Evolutionary conservation across 2,113 vertebrate species (phyloP).

Genomic region (Varanus komodoensis): DNA sequence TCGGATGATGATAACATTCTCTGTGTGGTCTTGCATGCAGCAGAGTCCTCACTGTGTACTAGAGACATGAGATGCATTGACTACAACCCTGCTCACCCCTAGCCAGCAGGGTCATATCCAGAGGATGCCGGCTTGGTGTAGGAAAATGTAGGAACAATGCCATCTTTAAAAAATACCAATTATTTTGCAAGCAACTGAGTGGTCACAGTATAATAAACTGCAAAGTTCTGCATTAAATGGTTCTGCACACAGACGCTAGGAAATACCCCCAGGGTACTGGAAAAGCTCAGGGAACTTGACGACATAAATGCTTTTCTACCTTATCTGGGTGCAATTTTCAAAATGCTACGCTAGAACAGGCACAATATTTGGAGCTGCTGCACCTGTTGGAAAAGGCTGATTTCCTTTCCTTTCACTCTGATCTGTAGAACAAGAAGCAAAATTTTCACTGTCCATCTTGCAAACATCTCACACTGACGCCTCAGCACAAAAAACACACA

Average conservation of each 20-base stretch:
- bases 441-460: neutral
- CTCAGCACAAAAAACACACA: neutral
- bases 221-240: neutral
- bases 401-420: neutral
- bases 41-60: neutral
- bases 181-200: neutral
- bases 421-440: neutral
- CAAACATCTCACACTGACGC: neutral
- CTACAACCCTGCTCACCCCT: too few species aligned
- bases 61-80: too few species aligned
- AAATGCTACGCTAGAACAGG: too few species aligned
- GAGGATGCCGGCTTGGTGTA: too few species aligned
- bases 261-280: neutral
- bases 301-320: neutral
- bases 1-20: rapidly evolving
- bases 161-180: neutral
- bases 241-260: neutral
- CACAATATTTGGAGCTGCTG: neutral
- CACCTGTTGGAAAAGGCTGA: neutral
- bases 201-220: neutral
- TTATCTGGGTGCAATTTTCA: neutral
- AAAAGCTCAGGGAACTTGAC: neutral
- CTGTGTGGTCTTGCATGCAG: neutral
- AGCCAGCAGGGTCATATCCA: too few species aligned
- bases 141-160: neutral